These are phyloP conservation scores for Bucorvus abyssinicus DNA, from an alignment of 2,797 vertebrate species.

Conservation along the genomic window DNA sequence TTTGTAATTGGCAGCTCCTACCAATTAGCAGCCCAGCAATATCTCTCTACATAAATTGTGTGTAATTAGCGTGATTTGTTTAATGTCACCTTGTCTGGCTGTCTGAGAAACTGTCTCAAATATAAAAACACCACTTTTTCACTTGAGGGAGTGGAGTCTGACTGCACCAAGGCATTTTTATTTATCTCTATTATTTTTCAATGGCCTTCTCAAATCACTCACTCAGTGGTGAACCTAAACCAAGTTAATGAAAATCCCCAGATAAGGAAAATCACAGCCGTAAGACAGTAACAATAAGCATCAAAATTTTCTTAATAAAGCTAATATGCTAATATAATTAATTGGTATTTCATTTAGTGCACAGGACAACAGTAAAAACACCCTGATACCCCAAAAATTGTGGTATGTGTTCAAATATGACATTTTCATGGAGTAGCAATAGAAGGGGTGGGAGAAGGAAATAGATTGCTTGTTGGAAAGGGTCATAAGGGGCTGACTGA, in stretches of 20 bases:
- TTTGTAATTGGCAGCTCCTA: constrained; percentile 33
- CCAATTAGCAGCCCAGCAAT: constrained; percentile 25
- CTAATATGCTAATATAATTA: background rate
- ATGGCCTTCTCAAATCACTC: constrained; percentile 11
- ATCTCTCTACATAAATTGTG: constrained; percentile 52
- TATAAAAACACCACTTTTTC: constrained; percentile 5
- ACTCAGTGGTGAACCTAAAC: background rate
- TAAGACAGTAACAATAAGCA: background rate
- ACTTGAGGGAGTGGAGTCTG: background rate
- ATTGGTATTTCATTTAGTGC: background rate
- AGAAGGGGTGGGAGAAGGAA: background rate
- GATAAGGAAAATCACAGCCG: background rate
- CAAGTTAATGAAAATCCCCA: background rate
- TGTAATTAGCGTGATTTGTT: constrained; percentile 53
- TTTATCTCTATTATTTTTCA: background rate
- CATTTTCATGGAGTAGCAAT: background rate
- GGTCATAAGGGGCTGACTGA: accelerated
- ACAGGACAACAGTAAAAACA: background rate
- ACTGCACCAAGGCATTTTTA: constrained; percentile 15
- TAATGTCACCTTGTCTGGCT: constrained; percentile 66
- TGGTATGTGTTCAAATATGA: background rate
- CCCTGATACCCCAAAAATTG: background rate
- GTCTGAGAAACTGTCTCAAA: constrained; percentile 40
- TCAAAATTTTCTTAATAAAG: background rate
- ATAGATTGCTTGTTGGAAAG: background rate